Percentiles rank a stretch among this genome's conserved stretches.
Conservation (phyloP, 2,797 vertebrate species). For the Arctocebus calabarensis region DNA sequence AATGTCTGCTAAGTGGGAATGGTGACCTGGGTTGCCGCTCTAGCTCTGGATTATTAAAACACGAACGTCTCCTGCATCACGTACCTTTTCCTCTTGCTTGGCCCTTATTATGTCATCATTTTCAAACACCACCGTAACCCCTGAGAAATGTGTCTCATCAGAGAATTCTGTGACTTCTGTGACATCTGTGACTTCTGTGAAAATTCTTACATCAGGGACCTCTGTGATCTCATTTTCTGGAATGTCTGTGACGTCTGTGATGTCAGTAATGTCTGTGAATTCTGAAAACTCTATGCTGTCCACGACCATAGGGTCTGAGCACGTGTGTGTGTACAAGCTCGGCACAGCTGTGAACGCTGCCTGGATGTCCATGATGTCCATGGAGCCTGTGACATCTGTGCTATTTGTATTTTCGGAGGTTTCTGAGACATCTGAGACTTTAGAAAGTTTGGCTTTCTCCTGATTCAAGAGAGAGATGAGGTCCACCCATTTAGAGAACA, state of each 20-base stretch:
- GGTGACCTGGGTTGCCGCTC: not conserved
- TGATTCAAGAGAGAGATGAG: conserved; percentile 80
- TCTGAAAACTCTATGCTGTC: conserved; percentile 67
- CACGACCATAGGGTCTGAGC: accelerated
- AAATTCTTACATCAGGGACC: conserved; percentile 72
- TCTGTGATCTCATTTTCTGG: conserved; percentile 68
- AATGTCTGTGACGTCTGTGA: conserved; percentile 72
- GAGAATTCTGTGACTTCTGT: conserved; percentile 2
- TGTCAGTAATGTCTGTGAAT: conserved; percentile 46
- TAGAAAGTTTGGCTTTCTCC: conserved; percentile 70
- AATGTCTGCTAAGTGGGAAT: not conserved
- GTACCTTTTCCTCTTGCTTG: conserved; percentile 75
- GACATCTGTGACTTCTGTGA: conserved; percentile 72
- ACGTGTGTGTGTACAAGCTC: accelerated
- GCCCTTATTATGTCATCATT: conserved; percentile 70
- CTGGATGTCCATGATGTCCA: conserved; percentile 34
- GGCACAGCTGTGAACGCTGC: not conserved
- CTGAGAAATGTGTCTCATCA: not conserved
- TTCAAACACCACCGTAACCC: conserved; percentile 76
- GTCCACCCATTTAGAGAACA: conserved; percentile 82
- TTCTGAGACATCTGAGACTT: conserved; percentile 62
- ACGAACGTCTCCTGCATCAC: not conserved
- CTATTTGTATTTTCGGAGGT: conserved; percentile 69
- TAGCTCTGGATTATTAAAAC: not conserved
- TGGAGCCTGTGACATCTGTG: conserved; percentile 53